Conservation (phyloP, 2,797 vertebrate genomes). For the Sciurus vulgaris region DNA sequence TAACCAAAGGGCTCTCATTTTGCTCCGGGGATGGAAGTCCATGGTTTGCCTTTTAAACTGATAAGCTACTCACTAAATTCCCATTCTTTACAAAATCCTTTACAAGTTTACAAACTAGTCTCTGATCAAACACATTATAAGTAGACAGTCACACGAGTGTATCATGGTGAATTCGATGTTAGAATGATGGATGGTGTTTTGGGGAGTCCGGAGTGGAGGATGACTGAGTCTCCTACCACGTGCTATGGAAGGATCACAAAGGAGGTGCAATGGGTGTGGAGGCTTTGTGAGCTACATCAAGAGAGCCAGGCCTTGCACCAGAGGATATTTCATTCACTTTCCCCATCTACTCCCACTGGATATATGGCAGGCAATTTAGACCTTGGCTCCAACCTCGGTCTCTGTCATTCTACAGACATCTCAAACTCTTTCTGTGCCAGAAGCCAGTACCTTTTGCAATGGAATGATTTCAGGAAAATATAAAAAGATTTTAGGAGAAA, state of each 20-base stretch:
- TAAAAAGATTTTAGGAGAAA: not conserved
- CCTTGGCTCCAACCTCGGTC: not conserved
- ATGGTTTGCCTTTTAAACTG: not conserved
- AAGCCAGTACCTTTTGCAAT: not conserved
- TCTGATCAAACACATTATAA: not conserved
- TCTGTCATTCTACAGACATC: not conserved
- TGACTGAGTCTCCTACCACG: not conserved
- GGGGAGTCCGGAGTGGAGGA: not conserved
- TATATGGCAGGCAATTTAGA: too few relatives aligned
- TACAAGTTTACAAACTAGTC: not conserved
- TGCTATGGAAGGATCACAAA: not conserved
- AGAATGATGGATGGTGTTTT: not conserved
- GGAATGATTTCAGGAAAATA: not conserved
- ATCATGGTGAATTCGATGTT: not conserved
- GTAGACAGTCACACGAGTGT: not conserved
- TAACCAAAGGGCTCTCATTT: not conserved
- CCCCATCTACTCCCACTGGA: not conserved
- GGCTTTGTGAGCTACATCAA: not conserved
- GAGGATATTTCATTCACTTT: not conserved
- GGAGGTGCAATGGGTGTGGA: not conserved
- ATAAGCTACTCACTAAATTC: not conserved
- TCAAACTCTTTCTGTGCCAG: not conserved
- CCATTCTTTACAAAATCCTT: slow-evolving; percentile 8
- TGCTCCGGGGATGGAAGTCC: not conserved
- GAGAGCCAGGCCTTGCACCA: not conserved